Evolutionary conservation across 2,797 vertebrate species (phyloP).

Genomic region (Ara ararauna): DNA sequence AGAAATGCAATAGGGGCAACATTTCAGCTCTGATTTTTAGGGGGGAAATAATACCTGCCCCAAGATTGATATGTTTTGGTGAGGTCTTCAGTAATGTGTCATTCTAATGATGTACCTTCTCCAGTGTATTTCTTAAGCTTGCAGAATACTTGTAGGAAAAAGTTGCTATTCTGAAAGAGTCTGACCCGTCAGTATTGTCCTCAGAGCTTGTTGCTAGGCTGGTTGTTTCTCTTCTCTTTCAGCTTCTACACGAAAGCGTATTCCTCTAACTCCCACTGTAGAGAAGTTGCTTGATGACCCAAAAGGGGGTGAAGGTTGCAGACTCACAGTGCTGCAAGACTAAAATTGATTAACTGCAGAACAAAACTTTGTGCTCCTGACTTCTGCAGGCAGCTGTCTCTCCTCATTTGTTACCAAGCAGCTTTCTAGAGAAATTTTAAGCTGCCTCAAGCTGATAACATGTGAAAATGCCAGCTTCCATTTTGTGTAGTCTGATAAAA

Average conservation of each 20-base stretch:
- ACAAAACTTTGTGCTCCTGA: not conserved
- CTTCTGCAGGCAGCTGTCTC: conserved; percentile 22
- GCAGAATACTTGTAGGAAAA: not conserved
- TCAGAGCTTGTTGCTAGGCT: not conserved
- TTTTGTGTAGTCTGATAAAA: not conserved
- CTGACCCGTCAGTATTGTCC: not conserved
- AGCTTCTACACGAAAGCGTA: not conserved
- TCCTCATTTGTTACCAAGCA: not conserved
- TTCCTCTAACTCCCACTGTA: accelerated
- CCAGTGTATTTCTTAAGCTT: not conserved
- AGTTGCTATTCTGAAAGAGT: not conserved
- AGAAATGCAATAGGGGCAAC: not conserved
- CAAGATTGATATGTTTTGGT: not conserved
- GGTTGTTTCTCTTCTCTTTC: not conserved
- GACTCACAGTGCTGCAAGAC: not conserved
- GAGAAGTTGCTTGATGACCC: not conserved
- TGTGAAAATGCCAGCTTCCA: conserved; percentile 13
- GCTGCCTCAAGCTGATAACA: not conserved
- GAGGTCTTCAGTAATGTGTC: not conserved
- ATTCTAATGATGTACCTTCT: not conserved
- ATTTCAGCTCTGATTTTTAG: not conserved
- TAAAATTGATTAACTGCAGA: not conserved
- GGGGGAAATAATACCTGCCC: not conserved
- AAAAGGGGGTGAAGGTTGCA: not conserved
- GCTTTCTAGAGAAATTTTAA: not conserved